These are phyloP conservation scores for Empidonax alnorum DNA, from an alignment of 2,113 vertebrate species.

Conservation along the genomic window DNA sequence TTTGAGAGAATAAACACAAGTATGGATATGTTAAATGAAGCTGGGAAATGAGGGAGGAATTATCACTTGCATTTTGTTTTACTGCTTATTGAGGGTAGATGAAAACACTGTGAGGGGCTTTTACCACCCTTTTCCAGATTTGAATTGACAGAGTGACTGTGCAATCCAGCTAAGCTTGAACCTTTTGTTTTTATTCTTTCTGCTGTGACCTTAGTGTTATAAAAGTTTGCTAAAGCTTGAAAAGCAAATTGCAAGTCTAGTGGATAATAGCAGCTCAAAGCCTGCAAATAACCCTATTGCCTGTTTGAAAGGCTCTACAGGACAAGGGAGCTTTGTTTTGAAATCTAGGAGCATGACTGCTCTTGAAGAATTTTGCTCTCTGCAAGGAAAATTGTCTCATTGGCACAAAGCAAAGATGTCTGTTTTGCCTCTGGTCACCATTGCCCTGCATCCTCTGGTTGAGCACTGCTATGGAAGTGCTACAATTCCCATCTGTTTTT, in stretches of 20 bases:
- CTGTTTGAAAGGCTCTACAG: background rate
- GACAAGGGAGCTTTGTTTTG: background rate
- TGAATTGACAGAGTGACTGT: background rate
- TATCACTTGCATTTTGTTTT: background rate
- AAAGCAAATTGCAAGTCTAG: background rate
- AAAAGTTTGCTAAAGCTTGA: background rate
- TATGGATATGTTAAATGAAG: background rate
- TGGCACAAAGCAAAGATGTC: background rate
- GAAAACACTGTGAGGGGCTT: background rate
- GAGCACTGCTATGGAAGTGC: background rate
- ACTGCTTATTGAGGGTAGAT: background rate
- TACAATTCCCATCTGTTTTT: background rate
- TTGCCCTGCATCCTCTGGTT: background rate
- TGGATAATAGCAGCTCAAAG: background rate
- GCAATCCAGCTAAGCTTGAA: background rate
- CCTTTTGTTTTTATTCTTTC: background rate
- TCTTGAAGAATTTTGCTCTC: background rate
- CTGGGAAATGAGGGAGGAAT: background rate
- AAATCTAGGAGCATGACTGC: background rate
- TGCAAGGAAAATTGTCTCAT: background rate
- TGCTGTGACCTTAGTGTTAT: background rate
- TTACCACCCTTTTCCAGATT: background rate
- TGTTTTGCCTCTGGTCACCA: background rate
- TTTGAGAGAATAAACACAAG: background rate
- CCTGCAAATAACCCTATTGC: accelerated